phyloP scores from a whole-genome alignment of 2,888 invertebrate genomes.

The Synergus itoensis region DNA sequence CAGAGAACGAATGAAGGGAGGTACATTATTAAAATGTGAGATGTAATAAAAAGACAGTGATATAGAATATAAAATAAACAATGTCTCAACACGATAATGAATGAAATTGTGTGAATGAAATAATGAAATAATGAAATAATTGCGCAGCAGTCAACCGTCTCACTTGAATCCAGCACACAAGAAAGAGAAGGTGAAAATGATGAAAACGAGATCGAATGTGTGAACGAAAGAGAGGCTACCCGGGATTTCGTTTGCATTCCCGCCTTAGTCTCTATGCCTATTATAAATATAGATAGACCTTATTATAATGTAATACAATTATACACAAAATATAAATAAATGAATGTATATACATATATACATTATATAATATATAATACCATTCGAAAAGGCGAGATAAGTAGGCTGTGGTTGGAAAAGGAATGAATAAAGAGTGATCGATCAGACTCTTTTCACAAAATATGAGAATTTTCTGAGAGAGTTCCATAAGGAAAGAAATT shows the following conservation, averaged over 20 bases:
- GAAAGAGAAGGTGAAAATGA: conserved; percentile 21
- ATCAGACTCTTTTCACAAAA: conserved; percentile 61
- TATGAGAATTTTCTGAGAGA: conserved; percentile 54
- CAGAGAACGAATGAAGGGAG: conserved; percentile 39
- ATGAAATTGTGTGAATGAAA: conserved; percentile 24
- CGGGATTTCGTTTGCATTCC: conserved; percentile 67
- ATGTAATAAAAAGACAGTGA: conserved; percentile 47
- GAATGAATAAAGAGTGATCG: conserved; percentile 44
- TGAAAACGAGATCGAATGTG: conserved; percentile 28
- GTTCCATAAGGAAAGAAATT: too few relatives aligned
- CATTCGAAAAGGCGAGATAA: conserved; percentile 43
- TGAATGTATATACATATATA: conserved; percentile 57
- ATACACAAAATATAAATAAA: conserved; percentile 63
- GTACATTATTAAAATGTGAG: conserved; percentile 34
- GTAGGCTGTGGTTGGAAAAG: conserved; percentile 32
- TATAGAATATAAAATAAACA: conserved; percentile 42
- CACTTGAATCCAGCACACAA: conserved; percentile 24
- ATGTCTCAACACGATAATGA: conserved; percentile 46
- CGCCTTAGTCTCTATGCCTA: conserved; percentile 72
- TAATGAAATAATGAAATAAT: conserved; percentile 4
- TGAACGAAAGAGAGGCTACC: conserved; percentile 55
- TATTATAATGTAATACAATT: conserved; percentile 69
- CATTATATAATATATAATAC: conserved; percentile 55
- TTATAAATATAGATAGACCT: conserved; percentile 73
- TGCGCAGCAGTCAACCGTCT: conserved; percentile 24